Evolutionary conservation across 2,113 vertebrate species (phyloP).

Genomic region (Oceanites oceanicus): DNA sequence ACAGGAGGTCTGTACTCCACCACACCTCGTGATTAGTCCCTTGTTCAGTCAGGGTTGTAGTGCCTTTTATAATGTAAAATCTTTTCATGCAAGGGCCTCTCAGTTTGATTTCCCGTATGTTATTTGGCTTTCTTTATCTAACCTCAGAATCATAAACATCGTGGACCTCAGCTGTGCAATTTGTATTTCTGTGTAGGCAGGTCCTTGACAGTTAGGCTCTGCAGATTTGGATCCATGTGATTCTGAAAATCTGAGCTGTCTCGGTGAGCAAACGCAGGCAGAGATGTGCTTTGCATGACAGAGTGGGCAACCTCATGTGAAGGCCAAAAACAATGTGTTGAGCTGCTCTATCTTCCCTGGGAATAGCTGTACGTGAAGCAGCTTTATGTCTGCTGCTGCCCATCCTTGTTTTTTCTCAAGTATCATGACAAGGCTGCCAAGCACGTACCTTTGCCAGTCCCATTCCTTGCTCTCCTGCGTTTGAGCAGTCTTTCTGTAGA

Average conservation of each 20-base stretch:
- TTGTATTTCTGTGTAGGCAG: neutral
- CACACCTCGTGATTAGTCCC: neutral
- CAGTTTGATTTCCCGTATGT: neutral
- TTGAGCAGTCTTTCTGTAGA: neutral
- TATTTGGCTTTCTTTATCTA: neutral
- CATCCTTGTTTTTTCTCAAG: neutral
- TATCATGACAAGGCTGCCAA: neutral
- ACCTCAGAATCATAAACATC: neutral
- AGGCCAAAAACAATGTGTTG: neutral
- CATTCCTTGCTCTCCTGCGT: neutral
- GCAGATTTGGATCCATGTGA: neutral
- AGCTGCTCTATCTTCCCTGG: neutral
- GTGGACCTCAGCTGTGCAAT: neutral
- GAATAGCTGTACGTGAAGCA: neutral
- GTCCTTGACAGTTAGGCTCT: neutral
- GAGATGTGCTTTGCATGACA: neutral
- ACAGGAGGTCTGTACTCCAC: neutral
- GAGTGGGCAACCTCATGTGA: neutral
- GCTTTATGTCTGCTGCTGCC: neutral
- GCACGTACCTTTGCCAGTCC: neutral
- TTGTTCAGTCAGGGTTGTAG: neutral
- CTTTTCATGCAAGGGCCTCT: neutral
- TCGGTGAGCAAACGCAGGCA: neutral
- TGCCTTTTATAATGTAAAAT: neutral
- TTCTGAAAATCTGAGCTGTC: neutral